phyloP scores from a whole-genome alignment of 2,797 vertebrate species.

The Karalla daura region DNA sequence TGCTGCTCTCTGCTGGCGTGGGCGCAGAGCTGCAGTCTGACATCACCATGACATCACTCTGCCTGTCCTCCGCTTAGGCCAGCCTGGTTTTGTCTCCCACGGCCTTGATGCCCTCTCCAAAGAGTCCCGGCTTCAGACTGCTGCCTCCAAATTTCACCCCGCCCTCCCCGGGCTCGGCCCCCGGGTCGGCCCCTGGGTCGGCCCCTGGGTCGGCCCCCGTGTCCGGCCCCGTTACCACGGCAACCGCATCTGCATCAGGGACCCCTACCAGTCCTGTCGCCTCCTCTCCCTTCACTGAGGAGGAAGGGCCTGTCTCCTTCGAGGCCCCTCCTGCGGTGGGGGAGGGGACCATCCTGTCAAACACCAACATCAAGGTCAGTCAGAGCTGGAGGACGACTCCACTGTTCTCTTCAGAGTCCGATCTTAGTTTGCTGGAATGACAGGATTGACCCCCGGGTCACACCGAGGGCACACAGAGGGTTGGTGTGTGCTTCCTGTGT shows the following conservation, averaged over 20 bases:
- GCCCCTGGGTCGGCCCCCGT: too few species aligned
- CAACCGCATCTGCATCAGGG: constrained; percentile 9
- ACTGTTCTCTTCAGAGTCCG: too few species aligned
- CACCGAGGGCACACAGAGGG: too few species aligned
- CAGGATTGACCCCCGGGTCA: too few species aligned
- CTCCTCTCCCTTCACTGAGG: constrained; percentile 20
- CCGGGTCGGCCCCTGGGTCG: too few species aligned
- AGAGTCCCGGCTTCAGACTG: constrained; percentile 74
- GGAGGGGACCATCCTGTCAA: constrained; percentile 73
- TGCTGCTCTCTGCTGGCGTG: constrained; percentile 48
- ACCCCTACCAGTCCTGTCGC: constrained; percentile 45
- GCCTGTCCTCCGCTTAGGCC: constrained; percentile 60
- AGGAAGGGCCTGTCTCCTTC: constrained; percentile 76
- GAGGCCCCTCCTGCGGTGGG: constrained; percentile 64
- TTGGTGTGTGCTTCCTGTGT: too few species aligned
- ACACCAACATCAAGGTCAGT: constrained; percentile 76
- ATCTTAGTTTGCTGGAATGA: too few species aligned
- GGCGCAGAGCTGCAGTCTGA: neutral
- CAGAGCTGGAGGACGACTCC: neutral
- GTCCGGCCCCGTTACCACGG: neutral
- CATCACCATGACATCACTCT: neutral
- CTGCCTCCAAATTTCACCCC: constrained; percentile 44
- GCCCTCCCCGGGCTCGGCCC: constrained; percentile 1
- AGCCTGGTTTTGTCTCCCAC: constrained; percentile 74
- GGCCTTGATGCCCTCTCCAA: constrained; percentile 58